Evolutionary conservation across 2,113 vertebrate genomes (phyloP), one percentile per base, ranked within the genome.

Genomic region (Nycticorax nycticorax): DNA sequence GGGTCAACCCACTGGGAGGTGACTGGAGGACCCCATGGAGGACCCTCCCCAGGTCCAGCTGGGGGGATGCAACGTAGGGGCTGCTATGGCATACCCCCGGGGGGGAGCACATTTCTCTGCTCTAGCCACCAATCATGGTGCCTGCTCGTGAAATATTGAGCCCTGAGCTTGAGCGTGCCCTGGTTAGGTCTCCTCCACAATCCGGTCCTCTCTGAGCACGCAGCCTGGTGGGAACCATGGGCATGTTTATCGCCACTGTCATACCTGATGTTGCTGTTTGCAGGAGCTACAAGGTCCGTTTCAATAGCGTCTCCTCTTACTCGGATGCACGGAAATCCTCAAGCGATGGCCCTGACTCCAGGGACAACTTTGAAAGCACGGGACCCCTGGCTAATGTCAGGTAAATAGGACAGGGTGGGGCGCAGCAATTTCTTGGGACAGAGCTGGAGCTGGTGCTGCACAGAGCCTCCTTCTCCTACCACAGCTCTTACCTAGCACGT

Each of bases 201-300:
- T 0, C 6, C 4, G 2, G 24, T 41, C 27, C 45, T 13, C 57
- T 75, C 33, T 5, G 57, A 57, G 45, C 39, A 7, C 0, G 0
- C 1, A 27, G n/a, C 16, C n/a, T 0, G 0, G 21, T 12, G 35
- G 7, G 24, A 37, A 4, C 14, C 48, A 4, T 14, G 0, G 0
- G 0, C 5, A 1, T 10, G 1, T 24, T 13, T 52, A 52, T 7
- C 28, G 10, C 6, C 43, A 0, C 9, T 5, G 24, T 82, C 5
- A 55, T 5, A 39, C 30, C 8, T 5, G 10, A 0, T 33, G 53
- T 26, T 57, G 8, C 11, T 88, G 57, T 80, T 59, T 82, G 3
- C 97, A 99, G 99, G 98, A 99, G 99, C 97, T 99, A 99, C 98
- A 99, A 99, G 96, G 99, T 99, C 10, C 99, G 99, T 8, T 99